Base-by-base conservation (phyloP, 2,888 invertebrate species). In the Heliconius aoede region DNA sequence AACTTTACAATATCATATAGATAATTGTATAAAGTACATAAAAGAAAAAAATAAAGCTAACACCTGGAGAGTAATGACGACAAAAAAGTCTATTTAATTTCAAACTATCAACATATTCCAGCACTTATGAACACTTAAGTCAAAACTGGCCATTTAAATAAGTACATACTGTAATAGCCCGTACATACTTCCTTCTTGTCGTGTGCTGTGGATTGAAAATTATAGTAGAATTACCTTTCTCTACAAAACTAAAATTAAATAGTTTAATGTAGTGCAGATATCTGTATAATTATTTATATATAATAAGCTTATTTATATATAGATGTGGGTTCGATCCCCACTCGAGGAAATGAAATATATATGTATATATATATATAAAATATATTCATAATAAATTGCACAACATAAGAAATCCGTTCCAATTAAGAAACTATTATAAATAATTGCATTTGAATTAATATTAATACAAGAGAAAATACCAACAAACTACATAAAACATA, bases 211-310 rank as follows among this genome's bases (percentile, higher is more conserved):
- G 60, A 72, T 72, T 72, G 72, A 72, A 72, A 72, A 72, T 72
- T 72, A 72, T 72, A 72, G 61, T 61, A 60, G 60, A 61, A 40
- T 69, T 60, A 72, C 72, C 72, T 72, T 61, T 61, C 72, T 72
- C 72, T 72, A 72, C 58, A 72, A 72, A 61, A 72, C 36, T 61
- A 72, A 72, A 40, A 72, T 61, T 72, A 72, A 72, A 60, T 28
- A 60, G 30, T 26, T 72, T 60, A 40, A 60, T 61, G 72, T 72
- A 40, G 36, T 40, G 24, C 26, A 11, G 21, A 26, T 72, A 32
- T 24, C 60, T 28, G 26, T 21, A 26, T 72, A 32, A 72, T 61
- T 40, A 61, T 61, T 60, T 72, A 72, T 72, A 64, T 64, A n/a
- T n/a, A n/a, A n/a, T n/a, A 36, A 32, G 15, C 32, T 4, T 36